phyloP scores from a whole-genome alignment of 35 echinoderm and acorn worm species.

The Heliocidaris tuberculata region DNA sequence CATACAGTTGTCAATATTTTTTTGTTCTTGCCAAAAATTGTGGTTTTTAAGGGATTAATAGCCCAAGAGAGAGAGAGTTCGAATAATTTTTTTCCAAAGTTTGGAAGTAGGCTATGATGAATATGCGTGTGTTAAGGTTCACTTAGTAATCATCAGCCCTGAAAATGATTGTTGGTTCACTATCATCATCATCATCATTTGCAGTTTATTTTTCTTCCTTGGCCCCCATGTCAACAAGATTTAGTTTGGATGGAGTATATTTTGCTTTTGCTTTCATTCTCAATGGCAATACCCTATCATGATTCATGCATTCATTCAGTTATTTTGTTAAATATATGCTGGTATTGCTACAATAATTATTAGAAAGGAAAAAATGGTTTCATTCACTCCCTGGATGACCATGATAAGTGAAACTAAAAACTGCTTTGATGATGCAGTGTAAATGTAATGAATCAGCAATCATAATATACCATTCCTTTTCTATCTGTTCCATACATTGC shows the following conservation, averaged over 20 bases:
- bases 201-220: neutral
- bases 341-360: neutral
- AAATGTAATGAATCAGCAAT: neutral
- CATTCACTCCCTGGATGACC: neutral
- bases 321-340: no score
- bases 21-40: neutral
- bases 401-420: neutral
- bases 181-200: neutral
- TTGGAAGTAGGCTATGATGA: neutral
- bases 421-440: neutral
- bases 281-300: neutral
- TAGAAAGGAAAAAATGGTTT: neutral
- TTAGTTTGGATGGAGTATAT: neutral
- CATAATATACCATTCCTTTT: neutral
- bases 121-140: neutral
- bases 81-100: neutral
- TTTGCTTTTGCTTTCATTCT: neutral
- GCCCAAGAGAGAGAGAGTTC: neutral
- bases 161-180: neutral
- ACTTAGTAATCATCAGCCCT: neutral
- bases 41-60: neutral
- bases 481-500: neutral
- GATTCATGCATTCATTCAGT: no score
- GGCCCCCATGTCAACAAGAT: neutral
- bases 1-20: neutral